Evolutionary conservation across 2,797 vertebrate species (phyloP).

Genomic region (Helostoma temminkii): DNA sequence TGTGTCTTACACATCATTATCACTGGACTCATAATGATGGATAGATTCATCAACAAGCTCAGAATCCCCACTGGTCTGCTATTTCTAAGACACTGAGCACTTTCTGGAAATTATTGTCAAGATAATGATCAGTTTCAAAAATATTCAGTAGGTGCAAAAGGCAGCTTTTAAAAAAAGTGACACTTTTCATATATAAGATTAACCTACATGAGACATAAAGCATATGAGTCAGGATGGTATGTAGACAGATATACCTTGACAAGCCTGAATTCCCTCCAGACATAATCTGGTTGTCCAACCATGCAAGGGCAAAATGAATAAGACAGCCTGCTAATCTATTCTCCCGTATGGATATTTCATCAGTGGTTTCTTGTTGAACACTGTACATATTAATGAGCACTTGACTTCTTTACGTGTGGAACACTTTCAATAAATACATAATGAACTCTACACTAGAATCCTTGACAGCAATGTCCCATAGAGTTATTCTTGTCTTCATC

Average conservation of each 20-base stretch:
- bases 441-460: not conserved
- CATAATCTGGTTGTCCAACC: slow-evolving; percentile 36
- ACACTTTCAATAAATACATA: slow-evolving; percentile 1
- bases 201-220: not conserved
- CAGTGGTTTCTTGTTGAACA: slow-evolving; percentile 32
- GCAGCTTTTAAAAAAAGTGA: not conserved
- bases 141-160: not conserved
- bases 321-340: slow-evolving; percentile 61
- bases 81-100: not conserved
- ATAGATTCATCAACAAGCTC: not conserved
- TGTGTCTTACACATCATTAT: not conserved
- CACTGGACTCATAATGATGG: too few species aligned
- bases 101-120: not conserved
- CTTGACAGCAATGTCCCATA: not conserved
- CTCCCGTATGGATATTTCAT: slow-evolving; percentile 36
- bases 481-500: not conserved
- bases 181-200: not conserved
- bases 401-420: not conserved
- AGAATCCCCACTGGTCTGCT: not conserved
- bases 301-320: slow-evolving; percentile 50
- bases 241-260: slow-evolving; percentile 63
- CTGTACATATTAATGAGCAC: slow-evolving; percentile 3
- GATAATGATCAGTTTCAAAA: not conserved
- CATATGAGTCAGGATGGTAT: slow-evolving; percentile 6
- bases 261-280: slow-evolving; percentile 51